Evolutionary conservation across 2,888 invertebrate genomes (phyloP).

Genomic region (Mesoligia furuncula): DNA sequence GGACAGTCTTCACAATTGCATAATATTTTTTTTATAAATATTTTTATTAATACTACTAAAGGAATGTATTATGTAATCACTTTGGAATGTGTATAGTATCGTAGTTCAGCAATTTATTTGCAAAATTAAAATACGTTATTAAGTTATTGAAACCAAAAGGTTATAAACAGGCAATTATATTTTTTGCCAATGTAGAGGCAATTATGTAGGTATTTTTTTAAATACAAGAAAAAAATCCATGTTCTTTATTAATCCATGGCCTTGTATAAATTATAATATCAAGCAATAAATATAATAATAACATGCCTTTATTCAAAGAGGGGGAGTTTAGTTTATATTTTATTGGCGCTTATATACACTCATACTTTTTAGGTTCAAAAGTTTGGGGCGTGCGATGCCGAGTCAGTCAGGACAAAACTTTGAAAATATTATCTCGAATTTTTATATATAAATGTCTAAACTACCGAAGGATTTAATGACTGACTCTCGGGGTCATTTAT

Average conservation of each 20-base stretch:
- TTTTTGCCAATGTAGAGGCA: constrained; percentile 22
- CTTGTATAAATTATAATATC: constrained; percentile 49
- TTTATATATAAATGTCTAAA: constrained; percentile 68
- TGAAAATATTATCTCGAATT: constrained; percentile 65
- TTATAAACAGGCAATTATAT: constrained; percentile 5
- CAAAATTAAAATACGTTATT: constrained; percentile 28
- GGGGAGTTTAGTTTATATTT: constrained; percentile 53
- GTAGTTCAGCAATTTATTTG: constrained; percentile 30
- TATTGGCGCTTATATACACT: constrained; percentile 64
- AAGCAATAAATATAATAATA: constrained; percentile 59
- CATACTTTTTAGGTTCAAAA: constrained; percentile 62
- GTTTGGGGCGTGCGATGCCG: constrained; percentile 62
- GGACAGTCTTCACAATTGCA: constrained; percentile 53
- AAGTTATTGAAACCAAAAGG: constrained; percentile 14
- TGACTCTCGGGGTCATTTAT: constrained; percentile 68
- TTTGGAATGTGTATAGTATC: constrained; percentile 56
- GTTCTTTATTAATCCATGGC: constrained; percentile 11
- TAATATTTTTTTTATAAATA: constrained; percentile 26
- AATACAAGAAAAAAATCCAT: constrained; percentile 30
- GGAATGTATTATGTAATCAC: constrained; percentile 51
- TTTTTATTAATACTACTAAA: constrained; percentile 33
- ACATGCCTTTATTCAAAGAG: constrained; percentile 56
- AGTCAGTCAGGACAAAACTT: constrained; percentile 68
- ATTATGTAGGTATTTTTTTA: constrained; percentile 2
- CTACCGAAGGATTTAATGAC: constrained; percentile 72